Evolutionary conservation across 2,797 vertebrate species (phyloP).

Genomic region (Glyptemys insculpta): DNA sequence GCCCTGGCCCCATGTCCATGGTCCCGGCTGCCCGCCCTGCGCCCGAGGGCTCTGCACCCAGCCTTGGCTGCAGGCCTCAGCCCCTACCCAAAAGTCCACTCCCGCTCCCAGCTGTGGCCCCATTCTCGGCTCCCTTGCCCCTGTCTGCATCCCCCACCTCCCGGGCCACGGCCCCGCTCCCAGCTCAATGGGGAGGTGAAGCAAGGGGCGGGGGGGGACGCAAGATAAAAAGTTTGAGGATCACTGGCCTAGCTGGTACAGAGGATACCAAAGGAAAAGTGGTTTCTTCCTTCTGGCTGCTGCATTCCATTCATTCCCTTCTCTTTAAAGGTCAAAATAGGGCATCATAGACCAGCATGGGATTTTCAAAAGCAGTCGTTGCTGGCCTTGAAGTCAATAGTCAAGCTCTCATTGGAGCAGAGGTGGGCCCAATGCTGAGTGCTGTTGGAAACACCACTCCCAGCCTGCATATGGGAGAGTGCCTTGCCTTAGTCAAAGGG

Average conservation of each 20-base stretch:
- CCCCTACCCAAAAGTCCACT: too few species aligned
- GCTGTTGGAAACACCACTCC: neutral
- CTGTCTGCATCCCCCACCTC: too few species aligned
- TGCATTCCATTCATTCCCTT: accelerated
- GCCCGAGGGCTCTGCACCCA: too few species aligned
- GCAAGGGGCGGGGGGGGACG: too few species aligned
- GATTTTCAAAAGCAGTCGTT: neutral
- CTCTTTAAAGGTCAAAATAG: neutral
- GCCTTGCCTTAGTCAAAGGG: neutral
- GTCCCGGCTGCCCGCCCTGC: too few species aligned
- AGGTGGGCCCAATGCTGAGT: neutral
- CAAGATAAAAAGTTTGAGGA: too few species aligned
- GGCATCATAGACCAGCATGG: neutral
- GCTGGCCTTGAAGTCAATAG: neutral
- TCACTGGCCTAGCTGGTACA: neutral
- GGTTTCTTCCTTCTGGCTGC: neutral
- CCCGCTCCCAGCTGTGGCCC: too few species aligned
- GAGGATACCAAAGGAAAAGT: neutral
- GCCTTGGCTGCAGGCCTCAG: too few species aligned
- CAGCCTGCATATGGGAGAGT: neutral
- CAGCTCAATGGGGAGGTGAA: too few species aligned
- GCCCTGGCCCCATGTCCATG: too few species aligned
- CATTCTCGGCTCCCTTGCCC: too few species aligned
- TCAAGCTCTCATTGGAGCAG: neutral
- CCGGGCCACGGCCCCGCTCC: too few species aligned